Percentiles rank a stretch among this genome's conserved stretches.
These are phyloP conservation scores for Andrena haemorrhoa DNA, from an alignment of 2,888 invertebrate species.

Conservation along the genomic window DNA sequence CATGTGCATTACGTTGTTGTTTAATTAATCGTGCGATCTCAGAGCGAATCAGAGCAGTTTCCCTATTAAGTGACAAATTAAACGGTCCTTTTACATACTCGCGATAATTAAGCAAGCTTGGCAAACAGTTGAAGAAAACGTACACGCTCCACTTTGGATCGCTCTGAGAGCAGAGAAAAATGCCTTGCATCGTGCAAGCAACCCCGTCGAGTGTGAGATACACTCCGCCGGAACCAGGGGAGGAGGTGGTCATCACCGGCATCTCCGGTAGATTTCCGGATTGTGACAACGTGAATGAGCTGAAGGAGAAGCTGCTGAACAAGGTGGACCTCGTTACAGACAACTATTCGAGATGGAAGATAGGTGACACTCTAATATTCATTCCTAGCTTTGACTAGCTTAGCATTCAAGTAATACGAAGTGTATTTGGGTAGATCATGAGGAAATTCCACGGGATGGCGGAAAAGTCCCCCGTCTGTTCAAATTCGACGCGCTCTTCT, in stretches of 20 bases:
- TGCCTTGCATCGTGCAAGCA: neutral
- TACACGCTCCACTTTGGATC: neutral
- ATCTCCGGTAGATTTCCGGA: constrained; percentile 92
- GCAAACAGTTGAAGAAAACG: too few species aligned
- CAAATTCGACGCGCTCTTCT: constrained; percentile 88
- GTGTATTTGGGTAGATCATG: constrained; percentile 83
- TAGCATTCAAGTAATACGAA: neutral
- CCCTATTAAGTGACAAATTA: too few species aligned
- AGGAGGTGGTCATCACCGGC: constrained; percentile 89
- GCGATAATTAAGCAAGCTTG: too few species aligned
- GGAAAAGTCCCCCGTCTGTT: constrained; percentile 90
- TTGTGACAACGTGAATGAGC: constrained; percentile 90
- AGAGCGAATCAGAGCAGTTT: neutral
- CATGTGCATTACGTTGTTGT: neutral
- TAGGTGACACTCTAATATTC: constrained; percentile 67
- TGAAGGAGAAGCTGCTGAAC: constrained; percentile 90
- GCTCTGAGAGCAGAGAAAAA: neutral
- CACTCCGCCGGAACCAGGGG: constrained; percentile 41
- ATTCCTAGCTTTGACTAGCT: too few species aligned
- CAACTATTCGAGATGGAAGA: constrained; percentile 84
- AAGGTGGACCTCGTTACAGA: constrained; percentile 90
- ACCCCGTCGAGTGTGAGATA: neutral
- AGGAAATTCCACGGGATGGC: constrained; percentile 90
- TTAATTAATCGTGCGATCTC: constrained; percentile 12
- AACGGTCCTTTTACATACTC: too few species aligned